A percentile compares a stretch with the other conserved stretches of the same genome.
These are phyloP conservation scores for Eleginops maclovinus DNA, from an alignment of 2,113 vertebrate species.

Conservation along the genomic window DNA sequence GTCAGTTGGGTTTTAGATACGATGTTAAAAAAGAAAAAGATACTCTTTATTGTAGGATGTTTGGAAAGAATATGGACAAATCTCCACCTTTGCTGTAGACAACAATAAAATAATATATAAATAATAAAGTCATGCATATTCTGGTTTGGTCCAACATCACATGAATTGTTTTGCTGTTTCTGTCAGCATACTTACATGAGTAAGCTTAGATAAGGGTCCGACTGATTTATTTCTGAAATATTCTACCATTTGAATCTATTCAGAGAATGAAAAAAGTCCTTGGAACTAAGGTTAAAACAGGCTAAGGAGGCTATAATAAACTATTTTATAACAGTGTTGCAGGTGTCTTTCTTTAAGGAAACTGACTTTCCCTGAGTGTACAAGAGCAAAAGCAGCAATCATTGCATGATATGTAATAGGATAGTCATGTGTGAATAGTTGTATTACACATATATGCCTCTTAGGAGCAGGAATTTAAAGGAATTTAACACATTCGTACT, in stretches of 20 bases:
- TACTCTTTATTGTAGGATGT: neutral
- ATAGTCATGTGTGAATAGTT: constrained; percentile 3
- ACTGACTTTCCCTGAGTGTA: neutral
- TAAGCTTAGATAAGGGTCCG: neutral
- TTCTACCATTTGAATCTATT: neutral
- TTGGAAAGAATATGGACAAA: neutral
- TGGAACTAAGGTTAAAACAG: neutral
- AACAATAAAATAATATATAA: neutral
- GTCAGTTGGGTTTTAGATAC: neutral
- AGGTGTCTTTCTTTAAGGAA: neutral
- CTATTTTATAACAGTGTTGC: neutral
- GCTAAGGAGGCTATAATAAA: neutral
- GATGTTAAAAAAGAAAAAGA: neutral
- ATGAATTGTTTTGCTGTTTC: neutral
- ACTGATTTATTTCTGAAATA: neutral
- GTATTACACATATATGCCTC: neutral
- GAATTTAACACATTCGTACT: neutral
- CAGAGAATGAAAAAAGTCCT: neutral
- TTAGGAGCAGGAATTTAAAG: neutral
- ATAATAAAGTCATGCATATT: neutral
- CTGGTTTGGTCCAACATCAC: neutral
- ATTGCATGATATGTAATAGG: neutral
- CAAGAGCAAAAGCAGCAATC: neutral
- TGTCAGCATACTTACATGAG: neutral
- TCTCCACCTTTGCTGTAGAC: neutral